Evolutionary conservation across 2,888 invertebrate genomes (phyloP).

Genomic region (Drosophila subsilvestris): DNA sequence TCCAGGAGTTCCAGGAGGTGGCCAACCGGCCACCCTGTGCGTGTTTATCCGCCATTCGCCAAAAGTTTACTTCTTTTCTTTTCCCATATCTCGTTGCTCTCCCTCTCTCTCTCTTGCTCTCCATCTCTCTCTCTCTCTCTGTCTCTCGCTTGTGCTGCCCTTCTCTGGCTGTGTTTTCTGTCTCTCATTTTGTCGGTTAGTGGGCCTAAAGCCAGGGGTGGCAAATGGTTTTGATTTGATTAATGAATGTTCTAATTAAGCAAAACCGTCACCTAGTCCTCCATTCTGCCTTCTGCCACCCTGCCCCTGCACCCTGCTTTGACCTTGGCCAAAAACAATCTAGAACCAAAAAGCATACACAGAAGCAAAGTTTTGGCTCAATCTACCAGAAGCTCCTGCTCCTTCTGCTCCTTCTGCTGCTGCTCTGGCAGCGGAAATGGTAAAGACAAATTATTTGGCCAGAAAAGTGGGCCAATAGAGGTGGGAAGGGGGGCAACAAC

Average conservation of each 20-base stretch:
- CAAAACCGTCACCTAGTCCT: slow-evolving; percentile 79
- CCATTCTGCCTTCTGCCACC: slow-evolving; percentile 48
- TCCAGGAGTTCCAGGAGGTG: not conserved
- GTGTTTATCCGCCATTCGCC: slow-evolving; percentile 73
- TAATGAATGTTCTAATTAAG: slow-evolving; percentile 83
- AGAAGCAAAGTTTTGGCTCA: slow-evolving; percentile 25
- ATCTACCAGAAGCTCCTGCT: not conserved
- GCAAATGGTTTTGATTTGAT: slow-evolving; percentile 83
- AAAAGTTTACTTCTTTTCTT: slow-evolving; percentile 66
- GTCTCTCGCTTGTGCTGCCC: slow-evolving; percentile 15
- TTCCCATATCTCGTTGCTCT: slow-evolving; percentile 27
- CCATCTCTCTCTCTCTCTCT: slow-evolving; percentile 18
- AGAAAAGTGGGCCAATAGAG: not conserved
- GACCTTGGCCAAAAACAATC: slow-evolving; percentile 76
- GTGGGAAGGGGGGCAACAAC: accelerated
- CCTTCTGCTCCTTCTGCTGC: not conserved
- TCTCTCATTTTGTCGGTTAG: slow-evolving; percentile 27
- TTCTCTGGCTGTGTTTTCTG: slow-evolving; percentile 1
- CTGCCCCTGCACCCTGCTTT: slow-evolving; percentile 48
- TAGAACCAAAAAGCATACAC: slow-evolving; percentile 9
- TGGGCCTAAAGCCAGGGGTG: slow-evolving; percentile 68
- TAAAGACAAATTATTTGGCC: slow-evolving; percentile 76
- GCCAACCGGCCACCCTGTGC: slow-evolving; percentile 57
- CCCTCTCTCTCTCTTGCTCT: slow-evolving; percentile 18
- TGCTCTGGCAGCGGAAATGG: slow-evolving; percentile 42